Evolutionary conservation across 2,797 vertebrate species (phyloP), one percentile per base, ranked within the genome.

Genomic region (Scleropages formosus): DNA sequence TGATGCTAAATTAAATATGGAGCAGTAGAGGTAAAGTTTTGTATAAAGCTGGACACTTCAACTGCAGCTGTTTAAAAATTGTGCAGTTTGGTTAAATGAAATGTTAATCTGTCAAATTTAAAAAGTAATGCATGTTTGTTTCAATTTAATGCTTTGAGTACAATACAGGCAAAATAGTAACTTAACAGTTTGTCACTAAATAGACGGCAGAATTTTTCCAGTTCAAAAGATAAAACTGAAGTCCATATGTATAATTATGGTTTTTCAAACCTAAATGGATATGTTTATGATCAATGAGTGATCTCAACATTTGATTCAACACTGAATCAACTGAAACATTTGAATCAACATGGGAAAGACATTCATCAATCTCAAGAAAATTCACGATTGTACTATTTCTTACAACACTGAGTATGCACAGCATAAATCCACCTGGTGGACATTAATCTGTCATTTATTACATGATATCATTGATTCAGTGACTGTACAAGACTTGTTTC

Each of bases 341-440:
- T 16, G 51, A 58, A 71, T 58, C 12, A 71, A 12, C 67, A 18
- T 71, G 8, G 15, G 24, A 71, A n/a, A n/a, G n/a, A 20, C 59
- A 58, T 39, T 39, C 39, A 16, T 12, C 11, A 56, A 71, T 56
- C 51, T 71, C 18, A 71, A 71, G 68, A 46, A 56, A 27, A 58
- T 31, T 31, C 15, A 39, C 2, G 31, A 39, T 16, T 20, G n/a
- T 58, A 8, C 26, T 24, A 24, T 39, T 31, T 61, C 15, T 12
- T 12, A 8, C n/a, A 61, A 58, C 15, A 71, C 12, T 6, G 18
- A 66, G 80, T 18, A 69, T 70, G 74, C 66, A 68, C 75, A 70
- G 39, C 66, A 76, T 68, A 77, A 63, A 84, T 88, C 88, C 86
- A 90, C 88, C 83, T 63, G 75, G 88, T 88, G 84, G 88, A 88